A percentile compares a stretch with the other conserved stretches of the same genome.
Conservation (phyloP, 1,140 invertebrate species). For the Probaryconus sp. region DNA sequence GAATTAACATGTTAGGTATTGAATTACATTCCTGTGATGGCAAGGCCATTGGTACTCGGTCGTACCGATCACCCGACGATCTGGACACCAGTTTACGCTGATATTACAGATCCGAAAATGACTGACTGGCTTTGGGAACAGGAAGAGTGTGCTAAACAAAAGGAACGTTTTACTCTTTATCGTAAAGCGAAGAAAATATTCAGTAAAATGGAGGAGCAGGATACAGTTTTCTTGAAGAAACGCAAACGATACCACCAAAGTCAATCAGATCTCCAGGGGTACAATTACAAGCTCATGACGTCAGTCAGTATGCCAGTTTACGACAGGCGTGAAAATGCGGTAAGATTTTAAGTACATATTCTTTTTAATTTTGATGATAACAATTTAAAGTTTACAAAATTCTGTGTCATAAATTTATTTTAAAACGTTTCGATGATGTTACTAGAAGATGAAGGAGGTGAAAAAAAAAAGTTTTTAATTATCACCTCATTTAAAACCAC, state of each 20-base stretch:
- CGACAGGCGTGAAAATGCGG: conserved; percentile 87
- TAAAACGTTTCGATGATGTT: no score
- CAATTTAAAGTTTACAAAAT: no score
- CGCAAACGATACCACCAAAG: conserved; percentile 62
- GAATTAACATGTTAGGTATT: conserved; percentile 80
- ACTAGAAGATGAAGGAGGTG: no score
- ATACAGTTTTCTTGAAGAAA: conserved; percentile 77
- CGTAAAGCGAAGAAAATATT: conserved; percentile 79
- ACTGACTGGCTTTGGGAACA: conserved; percentile 93
- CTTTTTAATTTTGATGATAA: background rate
- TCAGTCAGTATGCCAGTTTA: conserved; percentile 95
- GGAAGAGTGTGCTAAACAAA: conserved; percentile 87
- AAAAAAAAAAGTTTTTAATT: no score
- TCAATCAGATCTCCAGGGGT: conserved; percentile 56
- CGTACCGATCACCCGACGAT: conserved; percentile 87
- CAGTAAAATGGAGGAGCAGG: conserved; percentile 79
- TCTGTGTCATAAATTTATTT: no score
- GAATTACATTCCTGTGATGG: conserved; percentile 94
- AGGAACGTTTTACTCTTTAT: conserved; percentile 83
- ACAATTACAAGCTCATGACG: conserved; percentile 88
- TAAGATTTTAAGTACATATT: conserved; percentile 80
- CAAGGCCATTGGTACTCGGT: conserved; percentile 89
- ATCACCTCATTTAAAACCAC: no score
- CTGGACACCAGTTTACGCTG: conserved; percentile 96
- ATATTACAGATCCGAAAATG: conserved; percentile 91